These are phyloP conservation scores for Psilanteris sp. DNA, from an alignment of 1,140 invertebrate species.

Conservation along the genomic window DNA sequence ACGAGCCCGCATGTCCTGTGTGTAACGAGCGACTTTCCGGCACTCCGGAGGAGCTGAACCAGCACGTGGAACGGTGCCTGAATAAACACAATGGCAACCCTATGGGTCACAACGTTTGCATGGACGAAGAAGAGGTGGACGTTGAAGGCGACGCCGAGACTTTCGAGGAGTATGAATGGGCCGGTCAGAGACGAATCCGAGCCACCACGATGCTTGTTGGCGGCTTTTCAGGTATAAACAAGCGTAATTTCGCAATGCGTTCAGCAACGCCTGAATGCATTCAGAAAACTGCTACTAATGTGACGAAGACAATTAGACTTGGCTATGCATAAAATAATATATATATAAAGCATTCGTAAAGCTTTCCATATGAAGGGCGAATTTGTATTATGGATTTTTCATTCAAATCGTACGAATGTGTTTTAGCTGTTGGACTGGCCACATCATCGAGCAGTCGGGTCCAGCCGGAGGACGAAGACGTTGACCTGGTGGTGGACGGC, in stretches of 20 bases:
- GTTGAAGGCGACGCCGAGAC: conserved; percentile 84
- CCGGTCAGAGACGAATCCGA: conserved; percentile 86
- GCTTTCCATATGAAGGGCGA: too few species aligned
- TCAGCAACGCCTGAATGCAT: too few species aligned
- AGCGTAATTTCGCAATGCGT: too few species aligned
- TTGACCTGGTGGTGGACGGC: conserved; percentile 89
- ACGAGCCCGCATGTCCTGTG: conserved; percentile 87
- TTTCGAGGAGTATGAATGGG: conserved; percentile 92
- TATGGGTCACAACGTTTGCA: conserved; percentile 66
- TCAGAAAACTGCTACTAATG: too few species aligned
- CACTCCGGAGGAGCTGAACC: conserved; percentile 86
- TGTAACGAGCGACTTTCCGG: conserved; percentile 84
- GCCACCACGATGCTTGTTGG: conserved; percentile 86
- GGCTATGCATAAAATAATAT: too few species aligned
- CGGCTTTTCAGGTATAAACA: conserved; percentile 84
- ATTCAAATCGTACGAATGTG: background rate
- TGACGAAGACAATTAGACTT: too few species aligned
- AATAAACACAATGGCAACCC: conserved; percentile 82
- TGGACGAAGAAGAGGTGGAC: conserved; percentile 85
- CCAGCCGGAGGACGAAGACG: conserved; percentile 87
- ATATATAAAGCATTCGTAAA: too few species aligned
- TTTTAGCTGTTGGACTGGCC: conserved; percentile 79
- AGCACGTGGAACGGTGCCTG: conserved; percentile 88
- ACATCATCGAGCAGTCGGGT: conserved; percentile 78
- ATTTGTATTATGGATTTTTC: too few species aligned